These are phyloP conservation scores for Dolichomitus sp. DNA, from an alignment of 2,888 invertebrate genomes.

Conservation along the genomic window DNA sequence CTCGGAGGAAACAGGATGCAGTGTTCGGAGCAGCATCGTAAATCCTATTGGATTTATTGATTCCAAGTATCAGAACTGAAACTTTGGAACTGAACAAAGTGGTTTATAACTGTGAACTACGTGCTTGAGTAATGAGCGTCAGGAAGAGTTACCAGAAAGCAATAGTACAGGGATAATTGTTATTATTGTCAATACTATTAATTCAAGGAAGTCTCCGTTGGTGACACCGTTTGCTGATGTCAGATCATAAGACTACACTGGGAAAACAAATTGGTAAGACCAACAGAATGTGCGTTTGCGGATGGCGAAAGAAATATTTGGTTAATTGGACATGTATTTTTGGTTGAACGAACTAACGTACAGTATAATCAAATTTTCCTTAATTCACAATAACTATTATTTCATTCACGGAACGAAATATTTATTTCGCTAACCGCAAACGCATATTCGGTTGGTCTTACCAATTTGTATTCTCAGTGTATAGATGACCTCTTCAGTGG, in stretches of 20 bases:
- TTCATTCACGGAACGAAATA: too few species aligned
- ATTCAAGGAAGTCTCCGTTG: neutral
- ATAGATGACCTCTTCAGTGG: neutral
- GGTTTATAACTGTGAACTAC: neutral
- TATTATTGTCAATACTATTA: neutral
- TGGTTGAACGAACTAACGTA: too few species aligned
- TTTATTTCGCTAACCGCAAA: too few species aligned
- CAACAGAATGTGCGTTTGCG: too few species aligned
- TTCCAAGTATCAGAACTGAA: neutral
- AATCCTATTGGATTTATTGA: constrained; percentile 22
- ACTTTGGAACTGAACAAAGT: constrained; percentile 11
- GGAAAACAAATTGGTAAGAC: too few species aligned
- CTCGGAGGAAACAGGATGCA: constrained; percentile 3
- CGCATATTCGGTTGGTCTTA: too few species aligned
- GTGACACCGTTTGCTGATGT: neutral
- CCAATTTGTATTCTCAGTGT: too few species aligned
- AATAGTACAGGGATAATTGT: neutral
- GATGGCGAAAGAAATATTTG: too few species aligned
- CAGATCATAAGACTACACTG: neutral
- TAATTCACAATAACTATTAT: too few species aligned
- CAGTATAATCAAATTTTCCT: too few species aligned
- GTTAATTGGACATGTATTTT: too few species aligned
- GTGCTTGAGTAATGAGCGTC: neutral
- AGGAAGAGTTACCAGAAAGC: neutral
- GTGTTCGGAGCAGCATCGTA: constrained; percentile 3